phyloP scores from a whole-genome alignment of 2,888 invertebrate genomes.

The Oxystoma pomonae region DNA sequence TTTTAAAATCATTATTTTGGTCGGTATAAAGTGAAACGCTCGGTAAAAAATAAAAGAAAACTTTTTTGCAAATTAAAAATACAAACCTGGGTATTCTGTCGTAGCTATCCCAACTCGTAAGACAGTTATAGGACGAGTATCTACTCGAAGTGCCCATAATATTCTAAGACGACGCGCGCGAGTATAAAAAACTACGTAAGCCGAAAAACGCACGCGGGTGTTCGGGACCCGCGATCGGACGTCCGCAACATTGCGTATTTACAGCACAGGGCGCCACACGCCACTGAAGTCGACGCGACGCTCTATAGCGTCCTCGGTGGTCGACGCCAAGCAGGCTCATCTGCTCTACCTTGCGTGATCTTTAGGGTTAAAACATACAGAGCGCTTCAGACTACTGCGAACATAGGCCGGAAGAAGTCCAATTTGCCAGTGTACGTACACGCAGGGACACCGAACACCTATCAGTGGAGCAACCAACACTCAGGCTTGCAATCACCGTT shows the following conservation, averaged over 20 bases:
- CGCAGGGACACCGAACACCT: no score
- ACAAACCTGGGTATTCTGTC: conserved; percentile 80
- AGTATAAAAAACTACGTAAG: conserved; percentile 14
- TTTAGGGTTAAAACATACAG: no score
- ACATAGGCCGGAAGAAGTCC: no score
- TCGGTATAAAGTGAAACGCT: no score
- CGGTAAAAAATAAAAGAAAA: no score
- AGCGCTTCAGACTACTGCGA: no score
- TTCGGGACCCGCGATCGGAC: conserved; percentile 14
- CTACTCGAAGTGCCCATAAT: conserved; percentile 68
- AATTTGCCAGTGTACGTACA: no score
- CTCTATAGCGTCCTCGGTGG: conserved; percentile 14
- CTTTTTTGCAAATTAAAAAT: neutral
- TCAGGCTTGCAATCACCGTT: no score
- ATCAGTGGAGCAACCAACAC: no score
- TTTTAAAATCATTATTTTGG: no score
- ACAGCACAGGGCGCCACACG: conserved; percentile 37
- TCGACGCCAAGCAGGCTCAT: no score
- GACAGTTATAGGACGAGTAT: conserved; percentile 85
- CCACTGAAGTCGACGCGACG: conserved; percentile 35
- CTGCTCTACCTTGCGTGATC: no score
- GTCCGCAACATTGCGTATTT: conserved; percentile 21
- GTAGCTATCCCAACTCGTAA: conserved; percentile 88
- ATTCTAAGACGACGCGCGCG: conserved; percentile 10
- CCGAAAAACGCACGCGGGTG: conserved; percentile 13